Evolutionary conservation across 2,888 invertebrate genomes (phyloP).

Genomic region (Tenthredo scrophulariae): DNA sequence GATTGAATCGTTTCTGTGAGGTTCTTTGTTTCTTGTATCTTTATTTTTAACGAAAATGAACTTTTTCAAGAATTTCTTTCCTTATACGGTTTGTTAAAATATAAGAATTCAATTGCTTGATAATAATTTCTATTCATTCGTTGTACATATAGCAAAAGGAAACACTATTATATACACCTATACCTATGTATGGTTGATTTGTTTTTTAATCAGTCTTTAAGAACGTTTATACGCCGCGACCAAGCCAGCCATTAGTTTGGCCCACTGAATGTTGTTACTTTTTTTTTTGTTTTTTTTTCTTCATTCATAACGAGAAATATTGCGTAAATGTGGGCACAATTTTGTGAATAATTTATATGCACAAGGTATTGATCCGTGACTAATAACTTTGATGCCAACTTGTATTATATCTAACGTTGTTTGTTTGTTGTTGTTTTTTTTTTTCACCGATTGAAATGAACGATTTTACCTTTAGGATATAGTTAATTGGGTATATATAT

Average conservation of each 20-base stretch:
- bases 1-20: conserved; percentile 18
- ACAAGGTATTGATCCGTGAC: neutral
- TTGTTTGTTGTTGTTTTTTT: neutral
- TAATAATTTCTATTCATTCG: neutral
- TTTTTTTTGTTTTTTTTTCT: neutral
- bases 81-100: neutral
- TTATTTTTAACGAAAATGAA: neutral
- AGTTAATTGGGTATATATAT: neutral
- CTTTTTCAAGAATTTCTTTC: neutral
- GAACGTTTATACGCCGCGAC: conserved; percentile 15
- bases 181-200: neutral
- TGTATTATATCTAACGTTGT: neutral
- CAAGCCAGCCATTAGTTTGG: neutral
- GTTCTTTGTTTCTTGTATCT: neutral
- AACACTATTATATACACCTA: neutral
- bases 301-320: neutral
- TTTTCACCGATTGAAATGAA: neutral
- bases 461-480: neutral
- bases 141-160: neutral
- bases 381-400: neutral
- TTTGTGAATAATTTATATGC: conserved; percentile 9
- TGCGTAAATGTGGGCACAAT: neutral
- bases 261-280: neutral
- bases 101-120: neutral
- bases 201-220: neutral